Conservation (phyloP, 2,113 vertebrate genomes). For the Laticauda laticaudata region DNA sequence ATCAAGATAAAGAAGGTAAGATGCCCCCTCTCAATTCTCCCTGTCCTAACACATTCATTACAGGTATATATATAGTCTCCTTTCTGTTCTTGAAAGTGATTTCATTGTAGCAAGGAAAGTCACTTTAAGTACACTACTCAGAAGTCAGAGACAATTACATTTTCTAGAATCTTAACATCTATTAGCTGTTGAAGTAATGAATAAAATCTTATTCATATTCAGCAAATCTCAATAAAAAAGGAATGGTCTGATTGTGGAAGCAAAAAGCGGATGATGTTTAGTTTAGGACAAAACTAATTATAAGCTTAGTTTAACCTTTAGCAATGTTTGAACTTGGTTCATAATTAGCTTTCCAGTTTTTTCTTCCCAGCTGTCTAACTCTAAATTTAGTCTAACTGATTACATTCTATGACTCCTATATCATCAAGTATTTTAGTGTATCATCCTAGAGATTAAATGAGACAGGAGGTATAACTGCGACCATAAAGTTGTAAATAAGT, state of each 20-base stretch:
- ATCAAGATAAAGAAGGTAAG: neutral
- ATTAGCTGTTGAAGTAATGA: neutral
- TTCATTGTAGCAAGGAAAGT: neutral
- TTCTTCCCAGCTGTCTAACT: neutral
- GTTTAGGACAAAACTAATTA: neutral
- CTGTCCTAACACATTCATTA: neutral
- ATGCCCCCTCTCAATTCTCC: neutral
- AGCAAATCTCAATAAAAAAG: neutral
- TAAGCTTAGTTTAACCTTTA: neutral
- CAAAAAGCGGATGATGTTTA: neutral
- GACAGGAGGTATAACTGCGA: neutral
- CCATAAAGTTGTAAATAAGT: neutral
- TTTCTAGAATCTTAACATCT: neutral
- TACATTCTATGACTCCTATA: neutral
- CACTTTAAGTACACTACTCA: neutral
- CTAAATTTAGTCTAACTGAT: neutral
- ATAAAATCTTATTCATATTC: neutral
- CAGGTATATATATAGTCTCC: neutral
- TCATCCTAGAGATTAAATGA: neutral
- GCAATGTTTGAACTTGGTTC: neutral
- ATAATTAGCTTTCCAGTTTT: neutral
- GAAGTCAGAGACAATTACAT: neutral
- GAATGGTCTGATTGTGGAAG: neutral
- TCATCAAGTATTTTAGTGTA: neutral
- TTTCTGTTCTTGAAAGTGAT: neutral